phyloP scores from a whole-genome alignment of 2,888 invertebrate genomes.

The Dexiosoma caninum region DNA sequence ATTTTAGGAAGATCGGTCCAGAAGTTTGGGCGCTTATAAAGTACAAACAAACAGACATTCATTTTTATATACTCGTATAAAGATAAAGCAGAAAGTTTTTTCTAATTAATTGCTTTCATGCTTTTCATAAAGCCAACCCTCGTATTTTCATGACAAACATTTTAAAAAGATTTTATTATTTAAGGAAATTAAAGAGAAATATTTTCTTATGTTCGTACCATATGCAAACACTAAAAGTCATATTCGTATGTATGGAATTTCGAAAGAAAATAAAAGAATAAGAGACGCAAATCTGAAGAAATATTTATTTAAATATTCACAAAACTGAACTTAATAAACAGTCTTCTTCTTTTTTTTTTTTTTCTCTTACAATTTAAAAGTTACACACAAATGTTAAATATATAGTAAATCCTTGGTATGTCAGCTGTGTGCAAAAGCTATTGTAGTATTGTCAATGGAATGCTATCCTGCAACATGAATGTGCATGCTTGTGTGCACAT shows the following conservation, averaged over 20 bases:
- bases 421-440: background rate
- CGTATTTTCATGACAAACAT: too few species aligned
- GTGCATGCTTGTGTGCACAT: background rate
- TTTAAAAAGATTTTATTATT: too few species aligned
- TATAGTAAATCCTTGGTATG: background rate
- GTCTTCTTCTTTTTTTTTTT: background rate
- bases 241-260: background rate
- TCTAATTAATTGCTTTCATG: too few species aligned
- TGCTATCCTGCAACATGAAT: background rate
- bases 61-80: too few species aligned
- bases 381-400: background rate
- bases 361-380: background rate
- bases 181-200: too few species aligned
- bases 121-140: too few species aligned
- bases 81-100: too few species aligned
- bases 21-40: too few species aligned
- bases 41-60: too few species aligned
- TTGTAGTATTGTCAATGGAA: background rate
- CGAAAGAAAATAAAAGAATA: conserved; percentile 7
- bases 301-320: conserved; percentile 4
- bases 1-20: too few species aligned
- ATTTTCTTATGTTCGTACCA: background rate
- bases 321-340: background rate
- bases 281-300: background rate
- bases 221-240: background rate